These are phyloP conservation scores for Atherinomorus stipes DNA, from an alignment of 2,113 vertebrate species.

Conservation along the genomic window DNA sequence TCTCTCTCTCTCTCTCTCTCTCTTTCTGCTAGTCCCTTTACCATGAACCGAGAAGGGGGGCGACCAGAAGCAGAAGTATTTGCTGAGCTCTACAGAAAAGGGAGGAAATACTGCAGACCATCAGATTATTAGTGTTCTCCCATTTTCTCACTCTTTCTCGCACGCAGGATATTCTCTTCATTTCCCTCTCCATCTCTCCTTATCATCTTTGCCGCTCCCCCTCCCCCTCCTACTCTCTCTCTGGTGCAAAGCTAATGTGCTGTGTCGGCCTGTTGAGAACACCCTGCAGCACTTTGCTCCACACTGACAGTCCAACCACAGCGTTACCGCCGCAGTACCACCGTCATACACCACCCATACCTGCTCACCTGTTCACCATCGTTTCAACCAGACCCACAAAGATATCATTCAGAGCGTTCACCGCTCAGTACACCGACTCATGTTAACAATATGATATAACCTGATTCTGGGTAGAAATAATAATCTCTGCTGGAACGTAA, in stretches of 20 bases:
- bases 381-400: constrained; percentile 4
- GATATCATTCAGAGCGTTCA: background rate
- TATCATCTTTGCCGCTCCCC: constrained; percentile 26
- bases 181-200: constrained; percentile 34
- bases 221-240: constrained; percentile 12
- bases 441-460: too few relatives aligned
- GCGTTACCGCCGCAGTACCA: too few relatives aligned
- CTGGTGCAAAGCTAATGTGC: constrained; percentile 65
- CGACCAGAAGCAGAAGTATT: constrained; percentile 72
- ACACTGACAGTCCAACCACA: constrained; percentile 1
- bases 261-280: constrained; percentile 58
- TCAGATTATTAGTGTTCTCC: constrained; percentile 78
- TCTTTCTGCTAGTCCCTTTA: constrained; percentile 26
- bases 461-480: too few relatives aligned
- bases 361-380: background rate
- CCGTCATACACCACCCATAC: too few relatives aligned
- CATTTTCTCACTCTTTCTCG: constrained; percentile 33
- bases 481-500: too few relatives aligned
- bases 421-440: background rate
- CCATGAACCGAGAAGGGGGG: constrained; percentile 31
- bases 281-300: constrained; percentile 56
- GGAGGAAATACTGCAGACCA: constrained; percentile 83
- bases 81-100: constrained; percentile 85
- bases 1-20: constrained; percentile 8
- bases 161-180: constrained; percentile 22